Percentiles rank a stretch among this genome's conserved stretches.
Conservation (phyloP, 1,140 invertebrate species). For the Coboldia fuscipes region DNA sequence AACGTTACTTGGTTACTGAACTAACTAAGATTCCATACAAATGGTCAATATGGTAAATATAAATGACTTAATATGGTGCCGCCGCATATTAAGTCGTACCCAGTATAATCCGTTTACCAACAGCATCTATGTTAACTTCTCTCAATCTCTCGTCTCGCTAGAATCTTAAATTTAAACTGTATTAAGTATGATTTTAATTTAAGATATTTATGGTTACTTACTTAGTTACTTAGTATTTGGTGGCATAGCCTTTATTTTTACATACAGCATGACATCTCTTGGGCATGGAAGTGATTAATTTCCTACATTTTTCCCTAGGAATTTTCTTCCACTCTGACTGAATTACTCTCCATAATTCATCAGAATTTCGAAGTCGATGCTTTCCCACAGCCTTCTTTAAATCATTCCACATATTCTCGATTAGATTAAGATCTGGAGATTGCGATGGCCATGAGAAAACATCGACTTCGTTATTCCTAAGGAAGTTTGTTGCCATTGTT, state of each 20-base stretch:
- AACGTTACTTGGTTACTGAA: too few species aligned
- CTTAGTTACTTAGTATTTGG: conserved; percentile 15
- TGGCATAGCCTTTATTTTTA: conserved; percentile 9
- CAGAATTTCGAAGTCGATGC: conserved; percentile 5
- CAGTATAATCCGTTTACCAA: too few species aligned
- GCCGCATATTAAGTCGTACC: too few species aligned
- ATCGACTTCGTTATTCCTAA: conserved; percentile 6
- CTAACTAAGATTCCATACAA: too few species aligned
- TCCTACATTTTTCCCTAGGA: conserved; percentile 6
- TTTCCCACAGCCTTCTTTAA: conserved; percentile 4
- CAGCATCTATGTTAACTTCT: too few species aligned
- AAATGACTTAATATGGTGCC: too few species aligned
- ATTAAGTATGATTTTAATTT: too few species aligned
- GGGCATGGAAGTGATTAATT: conserved; percentile 9
- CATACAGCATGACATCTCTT: conserved; percentile 8
- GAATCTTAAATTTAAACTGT: too few species aligned
- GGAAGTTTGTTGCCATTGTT: conserved; percentile 6
- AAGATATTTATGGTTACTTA: too few species aligned
- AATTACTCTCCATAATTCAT: conserved; percentile 5
- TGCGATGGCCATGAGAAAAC: conserved; percentile 12
- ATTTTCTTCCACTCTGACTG: conserved; percentile 6
- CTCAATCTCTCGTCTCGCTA: too few species aligned
- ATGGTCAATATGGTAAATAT: too few species aligned
- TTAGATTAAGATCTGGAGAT: conserved; percentile 15
- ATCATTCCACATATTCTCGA: conserved; percentile 13